These are phyloP conservation scores for Tolmerus cingulatus DNA, from an alignment of 2,888 invertebrate genomes.

Conservation along the genomic window DNA sequence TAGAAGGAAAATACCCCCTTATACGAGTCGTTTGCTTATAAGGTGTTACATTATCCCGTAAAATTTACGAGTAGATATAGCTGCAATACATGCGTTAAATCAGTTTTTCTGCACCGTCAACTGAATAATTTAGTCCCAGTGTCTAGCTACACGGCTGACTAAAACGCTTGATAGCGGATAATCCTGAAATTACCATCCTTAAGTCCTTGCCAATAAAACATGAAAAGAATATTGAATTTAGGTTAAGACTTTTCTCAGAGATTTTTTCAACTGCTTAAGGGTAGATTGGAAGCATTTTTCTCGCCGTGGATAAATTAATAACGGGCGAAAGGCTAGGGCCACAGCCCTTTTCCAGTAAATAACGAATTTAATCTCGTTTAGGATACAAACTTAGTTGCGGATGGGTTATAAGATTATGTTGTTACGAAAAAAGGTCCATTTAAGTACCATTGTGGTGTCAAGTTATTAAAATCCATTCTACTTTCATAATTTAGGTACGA, in stretches of 20 bases:
- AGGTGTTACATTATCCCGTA: neutral
- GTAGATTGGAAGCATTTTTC: neutral
- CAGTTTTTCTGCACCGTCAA: conserved; percentile 34
- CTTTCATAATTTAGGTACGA: neutral
- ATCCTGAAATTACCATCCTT: conserved; percentile 3
- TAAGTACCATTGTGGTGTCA: neutral
- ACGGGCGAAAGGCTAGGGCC: neutral
- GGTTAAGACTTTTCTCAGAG: neutral
- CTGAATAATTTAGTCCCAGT: conserved; percentile 2
- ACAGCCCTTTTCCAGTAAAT: neutral
- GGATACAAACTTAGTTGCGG: neutral
- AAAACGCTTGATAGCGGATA: neutral
- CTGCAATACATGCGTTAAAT: neutral
- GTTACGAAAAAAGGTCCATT: neutral
- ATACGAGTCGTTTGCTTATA: neutral
- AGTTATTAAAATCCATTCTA: neutral
- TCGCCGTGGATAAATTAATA: neutral
- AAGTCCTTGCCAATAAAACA: conserved; percentile 27
- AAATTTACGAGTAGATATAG: conserved; percentile 11
- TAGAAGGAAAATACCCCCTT: neutral
- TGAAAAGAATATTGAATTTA: conserved; percentile 25
- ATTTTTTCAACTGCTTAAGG: neutral
- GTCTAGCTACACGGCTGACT: neutral
- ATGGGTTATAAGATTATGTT: neutral
- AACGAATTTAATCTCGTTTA: neutral